A percentile compares a stretch with the other conserved stretches of the same genome.
These are phyloP conservation scores for Deilephila elpenor DNA, from an alignment of 2,888 invertebrate species.

Conservation along the genomic window DNA sequence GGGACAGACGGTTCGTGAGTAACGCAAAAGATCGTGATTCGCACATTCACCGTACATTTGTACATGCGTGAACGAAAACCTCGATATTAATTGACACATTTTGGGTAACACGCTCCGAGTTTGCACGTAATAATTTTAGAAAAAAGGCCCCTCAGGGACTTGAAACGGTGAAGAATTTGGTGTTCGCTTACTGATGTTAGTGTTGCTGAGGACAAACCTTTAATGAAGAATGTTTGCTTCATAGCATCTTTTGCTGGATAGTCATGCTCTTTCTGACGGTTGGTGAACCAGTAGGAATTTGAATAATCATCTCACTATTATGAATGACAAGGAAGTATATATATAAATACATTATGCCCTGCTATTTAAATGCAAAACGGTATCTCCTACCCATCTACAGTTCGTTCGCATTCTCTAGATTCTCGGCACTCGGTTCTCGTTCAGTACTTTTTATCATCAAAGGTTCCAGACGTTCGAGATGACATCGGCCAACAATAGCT, in stretches of 20 bases:
- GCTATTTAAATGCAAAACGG: conserved; percentile 13
- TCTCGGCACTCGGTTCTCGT: not conserved
- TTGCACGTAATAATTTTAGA: not conserved
- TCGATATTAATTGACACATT: conserved; percentile 25
- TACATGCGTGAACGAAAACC: conserved; percentile 12
- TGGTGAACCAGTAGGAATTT: too few species aligned
- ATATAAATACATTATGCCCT: not conserved
- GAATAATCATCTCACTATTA: not conserved
- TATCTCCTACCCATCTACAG: not conserved
- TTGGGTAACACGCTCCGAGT: not conserved
- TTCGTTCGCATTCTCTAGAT: not conserved
- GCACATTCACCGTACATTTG: conserved; percentile 24
- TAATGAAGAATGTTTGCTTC: too few species aligned
- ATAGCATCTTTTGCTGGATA: too few species aligned
- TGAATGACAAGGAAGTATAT: not conserved
- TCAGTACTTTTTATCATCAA: conserved; percentile 15
- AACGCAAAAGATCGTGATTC: conserved; percentile 22
- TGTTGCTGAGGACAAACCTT: too few species aligned
- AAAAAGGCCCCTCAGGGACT: not conserved
- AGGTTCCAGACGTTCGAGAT: conserved; percentile 4
- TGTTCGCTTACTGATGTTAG: too few species aligned
- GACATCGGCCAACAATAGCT: conserved; percentile 8
- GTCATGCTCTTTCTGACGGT: too few species aligned
- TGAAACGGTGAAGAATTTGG: too few species aligned
- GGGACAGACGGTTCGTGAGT: conserved; percentile 26